Percentiles rank a stretch among this genome's conserved stretches.
Evolutionary conservation across 2,888 invertebrate species (phyloP).

Genomic region (Stenodema calcarata): DNA sequence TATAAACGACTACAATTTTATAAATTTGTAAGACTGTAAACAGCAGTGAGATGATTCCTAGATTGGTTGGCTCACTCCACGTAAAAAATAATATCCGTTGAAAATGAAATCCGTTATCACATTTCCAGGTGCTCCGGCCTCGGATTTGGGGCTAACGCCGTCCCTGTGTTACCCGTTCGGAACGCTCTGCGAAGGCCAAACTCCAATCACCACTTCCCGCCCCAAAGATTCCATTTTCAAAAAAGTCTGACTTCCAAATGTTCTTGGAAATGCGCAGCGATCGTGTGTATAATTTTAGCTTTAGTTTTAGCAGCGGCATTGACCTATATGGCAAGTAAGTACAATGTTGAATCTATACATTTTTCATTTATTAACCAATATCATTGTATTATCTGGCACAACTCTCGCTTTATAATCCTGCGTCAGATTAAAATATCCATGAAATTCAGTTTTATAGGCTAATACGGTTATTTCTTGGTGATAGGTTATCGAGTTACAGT

Average conservation of each 20-base stretch:
- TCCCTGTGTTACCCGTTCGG: slow-evolving; percentile 78
- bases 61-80: too few species aligned
- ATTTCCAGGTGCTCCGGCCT: slow-evolving; percentile 64
- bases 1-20: too few species aligned
- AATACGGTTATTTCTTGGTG: too few species aligned
- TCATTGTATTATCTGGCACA: too few species aligned
- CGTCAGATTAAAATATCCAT: too few species aligned
- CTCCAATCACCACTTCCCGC: slow-evolving; percentile 76
- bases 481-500: too few species aligned
- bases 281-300: slow-evolving; percentile 83
- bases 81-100: too few species aligned
- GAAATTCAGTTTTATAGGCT: too few species aligned
- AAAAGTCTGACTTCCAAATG: slow-evolving; percentile 86
- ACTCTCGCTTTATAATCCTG: too few species aligned
- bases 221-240: slow-evolving; percentile 83
- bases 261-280: slow-evolving; percentile 91
- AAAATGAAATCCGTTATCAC: too few species aligned
- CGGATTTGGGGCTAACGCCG: slow-evolving; percentile 65
- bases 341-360: neutral
- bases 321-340: slow-evolving; percentile 85
- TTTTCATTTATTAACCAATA: neutral
- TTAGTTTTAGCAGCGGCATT: slow-evolving; percentile 82
- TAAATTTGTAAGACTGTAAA: too few species aligned
- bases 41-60: too few species aligned
- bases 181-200: slow-evolving; percentile 72